These are phyloP conservation scores for Atta texana DNA, from an alignment of 1,140 invertebrate genomes.

Conservation along the genomic window DNA sequence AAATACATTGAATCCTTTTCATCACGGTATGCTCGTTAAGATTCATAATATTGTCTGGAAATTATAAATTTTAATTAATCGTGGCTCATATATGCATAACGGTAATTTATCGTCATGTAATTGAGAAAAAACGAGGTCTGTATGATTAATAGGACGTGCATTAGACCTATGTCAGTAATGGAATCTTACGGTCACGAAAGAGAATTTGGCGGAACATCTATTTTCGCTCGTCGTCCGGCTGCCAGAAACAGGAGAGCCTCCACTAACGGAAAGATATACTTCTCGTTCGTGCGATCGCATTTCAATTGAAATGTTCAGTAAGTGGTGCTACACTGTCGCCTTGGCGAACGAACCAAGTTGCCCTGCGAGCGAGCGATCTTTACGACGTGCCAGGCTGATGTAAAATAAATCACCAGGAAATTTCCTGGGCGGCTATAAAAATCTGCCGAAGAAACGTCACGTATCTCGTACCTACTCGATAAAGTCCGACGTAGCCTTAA, in stretches of 20 bases:
- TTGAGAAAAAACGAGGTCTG: constrained; percentile 45
- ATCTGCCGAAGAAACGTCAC: constrained; percentile 51
- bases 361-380: constrained; percentile 46
- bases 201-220: constrained; percentile 43
- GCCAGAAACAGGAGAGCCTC: constrained; percentile 47
- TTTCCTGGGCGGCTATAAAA: constrained; percentile 51
- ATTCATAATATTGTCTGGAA: constrained; percentile 8
- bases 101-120: constrained; percentile 45
- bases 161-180: constrained; percentile 60
- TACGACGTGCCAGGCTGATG: constrained; percentile 62
- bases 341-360: constrained; percentile 37
- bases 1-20: not conserved
- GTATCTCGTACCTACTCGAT: constrained; percentile 47
- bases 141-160: constrained; percentile 67
- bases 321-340: constrained; percentile 41
- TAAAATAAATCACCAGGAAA: constrained; percentile 69
- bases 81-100: constrained; percentile 16
- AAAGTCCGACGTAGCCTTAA: constrained; percentile 29
- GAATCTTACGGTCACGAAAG: constrained; percentile 63
- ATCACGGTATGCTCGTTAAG: not conserved
- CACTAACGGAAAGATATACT: constrained; percentile 41
- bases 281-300: constrained; percentile 71
- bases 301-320: constrained; percentile 67
- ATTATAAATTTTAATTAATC: constrained; percentile 60
- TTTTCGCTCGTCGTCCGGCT: constrained; percentile 59